These are phyloP conservation scores for Eutrigla gurnardus DNA, from an alignment of 2,797 vertebrate genomes.

Conservation along the genomic window DNA sequence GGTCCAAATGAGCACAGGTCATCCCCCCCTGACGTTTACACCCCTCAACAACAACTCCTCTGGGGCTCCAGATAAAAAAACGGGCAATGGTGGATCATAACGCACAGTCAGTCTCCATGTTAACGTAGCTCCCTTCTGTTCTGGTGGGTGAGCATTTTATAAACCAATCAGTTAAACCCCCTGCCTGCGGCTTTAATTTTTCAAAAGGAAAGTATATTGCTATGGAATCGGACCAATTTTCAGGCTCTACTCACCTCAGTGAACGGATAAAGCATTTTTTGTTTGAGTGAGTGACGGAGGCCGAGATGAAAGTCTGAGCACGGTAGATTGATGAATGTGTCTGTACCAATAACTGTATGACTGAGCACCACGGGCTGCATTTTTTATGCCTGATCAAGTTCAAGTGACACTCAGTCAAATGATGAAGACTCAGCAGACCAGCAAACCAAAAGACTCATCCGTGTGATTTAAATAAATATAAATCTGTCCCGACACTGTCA, in stretches of 20 bases:
- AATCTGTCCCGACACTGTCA: slow-evolving; percentile 5
- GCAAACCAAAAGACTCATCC: slow-evolving; percentile 5
- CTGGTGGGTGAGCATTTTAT: slow-evolving; percentile 24
- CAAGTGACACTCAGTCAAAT: slow-evolving; percentile 41
- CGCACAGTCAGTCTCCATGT: slow-evolving; percentile 28
- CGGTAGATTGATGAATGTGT: slow-evolving; percentile 32
- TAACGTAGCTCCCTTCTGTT: slow-evolving; percentile 36
- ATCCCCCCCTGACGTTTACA: slow-evolving; percentile 27
- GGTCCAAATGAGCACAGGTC: slow-evolving; percentile 29
- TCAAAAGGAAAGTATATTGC: slow-evolving; percentile 20
- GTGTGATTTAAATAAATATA: slow-evolving; percentile 18
- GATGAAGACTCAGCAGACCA: slow-evolving; percentile 1
- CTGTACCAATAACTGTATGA: slow-evolving; percentile 22
- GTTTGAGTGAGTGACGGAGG: slow-evolving; percentile 21
- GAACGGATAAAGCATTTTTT: slow-evolving; percentile 18
- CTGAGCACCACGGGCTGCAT: slow-evolving; percentile 33
- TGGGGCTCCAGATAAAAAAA: slow-evolving; percentile 45
- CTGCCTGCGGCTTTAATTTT: slow-evolving; percentile 39
- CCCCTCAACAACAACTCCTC: slow-evolving; percentile 31
- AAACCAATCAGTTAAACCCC: slow-evolving; percentile 34
- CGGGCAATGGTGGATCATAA: slow-evolving; percentile 22
- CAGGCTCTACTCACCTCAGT: slow-evolving; percentile 20
- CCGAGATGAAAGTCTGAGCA: background rate
- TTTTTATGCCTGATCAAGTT: slow-evolving; percentile 31
- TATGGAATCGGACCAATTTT: slow-evolving; percentile 27